Percentiles rank a stretch among this genome's conserved stretches.
These are phyloP conservation scores for Cathartes aura DNA, from an alignment of 2,113 vertebrate species.

Conservation along the genomic window DNA sequence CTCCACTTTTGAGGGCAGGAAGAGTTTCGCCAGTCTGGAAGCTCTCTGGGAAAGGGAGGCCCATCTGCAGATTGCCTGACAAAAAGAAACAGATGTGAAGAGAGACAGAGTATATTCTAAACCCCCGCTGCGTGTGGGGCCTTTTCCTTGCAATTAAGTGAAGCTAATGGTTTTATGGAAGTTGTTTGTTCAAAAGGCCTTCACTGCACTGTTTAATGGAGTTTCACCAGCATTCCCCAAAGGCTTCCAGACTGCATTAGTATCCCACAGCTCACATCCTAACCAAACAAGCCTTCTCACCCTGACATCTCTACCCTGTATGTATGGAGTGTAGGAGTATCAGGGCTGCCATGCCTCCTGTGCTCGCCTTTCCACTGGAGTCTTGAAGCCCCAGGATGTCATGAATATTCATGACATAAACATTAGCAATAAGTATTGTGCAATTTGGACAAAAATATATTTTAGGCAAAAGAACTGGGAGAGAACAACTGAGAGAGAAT, in stretches of 20 bases:
- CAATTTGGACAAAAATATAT: conserved; percentile 5
- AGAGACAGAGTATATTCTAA: not conserved
- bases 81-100: not conserved
- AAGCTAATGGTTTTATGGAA: not conserved
- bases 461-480: not conserved
- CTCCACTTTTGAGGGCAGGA: not conserved
- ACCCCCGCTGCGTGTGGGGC: not conserved
- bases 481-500: not conserved
- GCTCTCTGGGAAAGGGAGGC: not conserved
- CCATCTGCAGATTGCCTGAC: not conserved
- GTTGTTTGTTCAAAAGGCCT: conserved; percentile 28
- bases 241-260: not conserved
- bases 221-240: not conserved
- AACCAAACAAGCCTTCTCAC: not conserved
- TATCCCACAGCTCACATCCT: not conserved
- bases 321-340: not conserved
- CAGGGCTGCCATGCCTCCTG: not conserved
- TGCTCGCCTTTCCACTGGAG: not conserved
- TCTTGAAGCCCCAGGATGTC: not conserved
- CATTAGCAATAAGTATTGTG: not conserved
- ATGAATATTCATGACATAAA: conserved; percentile 47
- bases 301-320: not conserved
- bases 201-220: conserved; percentile 9
- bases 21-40: not conserved
- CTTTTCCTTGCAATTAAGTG: not conserved